Base-by-base conservation (phyloP, 2,113 vertebrate species). In the Thalassoma bifasciatum region DNA sequence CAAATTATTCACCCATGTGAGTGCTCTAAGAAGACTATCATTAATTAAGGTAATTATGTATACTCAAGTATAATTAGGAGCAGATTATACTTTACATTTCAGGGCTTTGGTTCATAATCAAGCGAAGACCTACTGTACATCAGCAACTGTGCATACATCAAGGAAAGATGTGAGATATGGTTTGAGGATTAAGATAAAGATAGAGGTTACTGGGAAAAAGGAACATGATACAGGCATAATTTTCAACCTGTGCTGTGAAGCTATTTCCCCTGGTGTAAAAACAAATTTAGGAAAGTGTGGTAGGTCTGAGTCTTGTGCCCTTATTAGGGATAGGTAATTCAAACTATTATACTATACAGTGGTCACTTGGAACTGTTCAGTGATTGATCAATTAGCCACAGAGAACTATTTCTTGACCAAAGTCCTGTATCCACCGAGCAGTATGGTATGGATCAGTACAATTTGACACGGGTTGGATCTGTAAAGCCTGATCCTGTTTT, bases 31-130 rank as follows among this genome's bases (percentile, higher is more conserved):
- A 77, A 86, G 36, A 66, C 64, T 50, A 40, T 72, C 69, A 79
- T 76, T 63, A 73, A 76, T 66, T 71, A 62, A 77, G 75, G 60
- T 73, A 77, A 83, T 74, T 76, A 65, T 60, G 66, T 57, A 67
- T 76, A 59, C 85, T 85, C 42, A 62, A 82, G 72, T 65, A 34
- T 79, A 72, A 77, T 81, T 64, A 69, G 69, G 49, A 49, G 40
- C 66, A 70, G 72, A 83, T 79, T 79, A 77, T 68, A 83, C 74
- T 79, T 81, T 81, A 70, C 42, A 80, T 82, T 75, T 70, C 2
- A 40, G 19, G 42, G 68, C 52, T 79, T 64, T 50, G 46, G 38
- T 26, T 80, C 49, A 77, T 77, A 51, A 75, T 79, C 44, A 24
- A 76, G 52, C 61, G 37, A 71, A 79, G 61, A 49, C 19, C 14